Conservation (phyloP, 2,113 vertebrate genomes). For the Hassar affinis region DNA sequence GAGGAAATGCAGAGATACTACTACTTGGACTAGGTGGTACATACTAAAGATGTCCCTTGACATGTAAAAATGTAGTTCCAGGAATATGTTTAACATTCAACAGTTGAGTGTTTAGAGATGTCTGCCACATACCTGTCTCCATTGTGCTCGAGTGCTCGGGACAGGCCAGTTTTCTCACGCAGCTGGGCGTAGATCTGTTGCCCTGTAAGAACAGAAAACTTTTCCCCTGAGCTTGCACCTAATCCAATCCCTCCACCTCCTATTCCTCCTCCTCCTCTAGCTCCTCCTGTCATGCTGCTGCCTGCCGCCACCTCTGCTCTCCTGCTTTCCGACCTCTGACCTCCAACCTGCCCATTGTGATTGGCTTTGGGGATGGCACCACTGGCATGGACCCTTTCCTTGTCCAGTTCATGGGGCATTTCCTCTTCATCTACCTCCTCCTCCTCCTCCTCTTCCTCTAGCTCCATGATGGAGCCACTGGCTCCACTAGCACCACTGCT, state of each 20-base stretch:
- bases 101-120: not conserved
- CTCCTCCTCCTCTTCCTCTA: slow-evolving; percentile 95
- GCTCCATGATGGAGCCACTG: slow-evolving; percentile 86
- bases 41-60: not conserved
- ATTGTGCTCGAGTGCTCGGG: slow-evolving; percentile 73
- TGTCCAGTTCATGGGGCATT: slow-evolving; percentile 70
- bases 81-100: not conserved
- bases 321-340: slow-evolving; percentile 92
- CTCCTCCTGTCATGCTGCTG: slow-evolving; percentile 45
- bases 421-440: slow-evolving; percentile 79
- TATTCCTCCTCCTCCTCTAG: slow-evolving; percentile 54
- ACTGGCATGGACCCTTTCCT: slow-evolving; percentile 69
- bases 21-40: not conserved
- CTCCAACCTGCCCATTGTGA: slow-evolving; percentile 87
- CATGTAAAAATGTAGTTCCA: not conserved
- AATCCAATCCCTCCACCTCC: slow-evolving; percentile 63
- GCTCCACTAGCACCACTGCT: slow-evolving; percentile 77
- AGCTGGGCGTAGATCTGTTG: slow-evolving; percentile 82
- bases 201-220: slow-evolving; percentile 93
- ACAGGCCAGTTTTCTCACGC: slow-evolving; percentile 75
- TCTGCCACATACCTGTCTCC: slow-evolving; percentile 77
- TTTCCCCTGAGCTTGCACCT: slow-evolving; percentile 81
- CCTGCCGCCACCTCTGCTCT: slow-evolving; percentile 67
- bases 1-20: not conserved
- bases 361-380: slow-evolving; percentile 77